These are phyloP conservation scores for Baronia brevicornis DNA, from an alignment of 2,888 invertebrate species.

Conservation along the genomic window DNA sequence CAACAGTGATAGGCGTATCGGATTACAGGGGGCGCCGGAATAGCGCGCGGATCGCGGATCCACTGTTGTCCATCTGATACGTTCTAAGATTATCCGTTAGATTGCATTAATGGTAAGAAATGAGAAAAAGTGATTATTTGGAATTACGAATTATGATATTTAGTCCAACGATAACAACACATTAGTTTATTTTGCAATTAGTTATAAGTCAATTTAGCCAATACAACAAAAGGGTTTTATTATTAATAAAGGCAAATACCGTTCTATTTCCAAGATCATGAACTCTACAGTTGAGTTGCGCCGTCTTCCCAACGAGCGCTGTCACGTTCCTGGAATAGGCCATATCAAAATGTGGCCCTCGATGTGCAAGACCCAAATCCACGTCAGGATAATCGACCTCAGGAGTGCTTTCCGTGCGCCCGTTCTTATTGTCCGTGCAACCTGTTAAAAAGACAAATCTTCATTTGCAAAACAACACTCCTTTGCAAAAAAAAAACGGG, in stretches of 20 bases:
- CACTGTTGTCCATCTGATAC: too few species aligned
- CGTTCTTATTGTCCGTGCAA: constrained; percentile 61
- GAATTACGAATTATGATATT: constrained; percentile 1
- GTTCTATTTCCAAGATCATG: constrained; percentile 86
- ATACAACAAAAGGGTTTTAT: too few species aligned
- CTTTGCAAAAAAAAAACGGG: neutral
- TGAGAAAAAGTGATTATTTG: too few species aligned
- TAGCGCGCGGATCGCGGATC: too few species aligned
- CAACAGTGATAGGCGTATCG: too few species aligned
- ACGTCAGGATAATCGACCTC: constrained; percentile 62
- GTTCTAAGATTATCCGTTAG: too few species aligned
- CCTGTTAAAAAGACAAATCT: constrained; percentile 31
- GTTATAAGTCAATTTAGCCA: too few species aligned
- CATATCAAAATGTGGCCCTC: constrained; percentile 83
- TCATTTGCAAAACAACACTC: neutral
- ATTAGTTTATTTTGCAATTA: too few species aligned
- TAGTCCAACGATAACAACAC: too few species aligned
- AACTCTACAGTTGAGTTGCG: constrained; percentile 84
- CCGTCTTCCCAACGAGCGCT: constrained; percentile 85
- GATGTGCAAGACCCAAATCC: constrained; percentile 59
- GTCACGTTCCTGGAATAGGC: constrained; percentile 85
- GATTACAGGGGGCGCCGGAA: too few species aligned
- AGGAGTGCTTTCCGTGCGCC: constrained; percentile 45
- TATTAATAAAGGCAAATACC: too few species aligned
- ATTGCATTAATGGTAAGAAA: too few species aligned